These are phyloP conservation scores for Gnatocerus cornutus DNA, from an alignment of 2,888 invertebrate genomes.

Conservation along the genomic window DNA sequence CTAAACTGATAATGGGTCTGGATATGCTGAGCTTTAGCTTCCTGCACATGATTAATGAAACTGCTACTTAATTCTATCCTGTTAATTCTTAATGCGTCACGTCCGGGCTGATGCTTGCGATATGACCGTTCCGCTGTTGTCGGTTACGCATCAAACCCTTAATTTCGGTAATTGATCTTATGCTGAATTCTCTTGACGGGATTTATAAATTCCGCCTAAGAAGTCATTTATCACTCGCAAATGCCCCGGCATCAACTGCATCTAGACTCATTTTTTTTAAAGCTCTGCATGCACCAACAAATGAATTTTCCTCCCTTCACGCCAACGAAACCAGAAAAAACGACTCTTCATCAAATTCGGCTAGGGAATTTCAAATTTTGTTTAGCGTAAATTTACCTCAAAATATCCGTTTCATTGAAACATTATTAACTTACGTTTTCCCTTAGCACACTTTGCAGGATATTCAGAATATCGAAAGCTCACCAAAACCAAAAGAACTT, in stretches of 20 bases:
- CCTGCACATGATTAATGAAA: slow-evolving; percentile 69
- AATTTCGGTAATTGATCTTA: slow-evolving; percentile 63
- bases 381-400: background rate
- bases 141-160: slow-evolving; percentile 56
- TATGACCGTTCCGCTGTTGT: slow-evolving; percentile 54
- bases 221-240: slow-evolving; percentile 61
- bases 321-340: background rate
- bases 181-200: slow-evolving; percentile 62
- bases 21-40: slow-evolving; percentile 62
- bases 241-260: slow-evolving; percentile 53
- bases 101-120: slow-evolving; percentile 62
- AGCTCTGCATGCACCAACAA: slow-evolving; percentile 51
- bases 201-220: slow-evolving; percentile 63
- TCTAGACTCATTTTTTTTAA: slow-evolving; percentile 50
- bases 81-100: slow-evolving; percentile 69
- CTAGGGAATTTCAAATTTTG: background rate
- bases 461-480: no score
- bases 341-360: background rate
- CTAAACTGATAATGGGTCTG: slow-evolving; percentile 64
- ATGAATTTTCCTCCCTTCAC: slow-evolving; percentile 21
- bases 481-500: no score
- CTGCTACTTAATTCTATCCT: slow-evolving; percentile 68
- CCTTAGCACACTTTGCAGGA: no score
- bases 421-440: background rate
- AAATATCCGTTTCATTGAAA: background rate